Conservation (phyloP, 2,797 vertebrate species). For the Lacerta viridis region DNA sequence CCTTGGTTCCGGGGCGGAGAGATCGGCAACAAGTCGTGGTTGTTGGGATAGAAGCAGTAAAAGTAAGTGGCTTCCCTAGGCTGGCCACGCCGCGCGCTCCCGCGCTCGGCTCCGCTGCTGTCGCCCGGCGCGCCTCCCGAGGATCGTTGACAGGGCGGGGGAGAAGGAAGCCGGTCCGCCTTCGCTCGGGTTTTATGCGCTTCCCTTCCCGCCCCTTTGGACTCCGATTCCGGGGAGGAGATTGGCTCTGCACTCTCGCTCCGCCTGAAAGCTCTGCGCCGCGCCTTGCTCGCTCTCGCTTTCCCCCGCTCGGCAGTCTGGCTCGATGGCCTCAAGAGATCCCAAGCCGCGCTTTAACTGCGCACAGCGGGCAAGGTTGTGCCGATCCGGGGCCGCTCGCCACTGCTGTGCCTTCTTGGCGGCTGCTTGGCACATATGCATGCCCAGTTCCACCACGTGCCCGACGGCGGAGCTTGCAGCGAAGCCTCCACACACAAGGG, state of each 20-base stretch:
- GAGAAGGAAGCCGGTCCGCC: not conserved
- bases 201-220: too few relatives aligned
- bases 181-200: too few relatives aligned
- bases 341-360: not conserved
- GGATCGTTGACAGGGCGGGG: too few relatives aligned
- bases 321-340: not conserved
- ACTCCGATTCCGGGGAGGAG: too few relatives aligned
- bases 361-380: not conserved
- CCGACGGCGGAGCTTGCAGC: not conserved
- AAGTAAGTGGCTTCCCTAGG: not conserved
- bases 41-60: not conserved
- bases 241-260: too few relatives aligned
- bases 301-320: not conserved
- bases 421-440: too few relatives aligned
- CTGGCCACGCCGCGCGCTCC: not conserved
- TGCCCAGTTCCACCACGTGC: slow-evolving; percentile 20
- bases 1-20: not conserved
- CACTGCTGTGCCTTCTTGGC: too few relatives aligned
- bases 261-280: too few relatives aligned
- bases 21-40: not conserved
- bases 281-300: too few relatives aligned
- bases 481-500: not conserved
- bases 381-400: not conserved
- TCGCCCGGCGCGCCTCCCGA: not conserved
- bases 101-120: too few relatives aligned